Evolutionary conservation across 2,888 invertebrate species (phyloP).

Genomic region (Sussaba pulchella): DNA sequence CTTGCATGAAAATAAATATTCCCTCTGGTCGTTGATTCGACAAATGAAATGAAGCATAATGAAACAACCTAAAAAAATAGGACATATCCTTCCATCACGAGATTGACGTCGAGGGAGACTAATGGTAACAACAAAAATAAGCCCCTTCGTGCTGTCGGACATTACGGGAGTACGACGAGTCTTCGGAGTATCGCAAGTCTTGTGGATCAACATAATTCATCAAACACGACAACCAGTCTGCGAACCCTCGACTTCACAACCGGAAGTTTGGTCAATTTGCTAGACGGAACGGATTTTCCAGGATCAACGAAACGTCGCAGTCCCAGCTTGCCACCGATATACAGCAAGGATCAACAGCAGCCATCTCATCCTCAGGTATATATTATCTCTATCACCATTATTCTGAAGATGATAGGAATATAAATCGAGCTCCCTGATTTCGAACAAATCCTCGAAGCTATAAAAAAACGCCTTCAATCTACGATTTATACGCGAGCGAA

Average conservation of each 20-base stretch:
- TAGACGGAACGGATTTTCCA: conserved; percentile 85
- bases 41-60: no score
- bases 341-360: conserved; percentile 83
- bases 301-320: conserved; percentile 86
- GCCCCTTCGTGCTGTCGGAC: conserved; percentile 73
- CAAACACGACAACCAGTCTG: conserved; percentile 70
- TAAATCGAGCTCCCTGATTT: no score
- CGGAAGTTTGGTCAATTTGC: conserved; percentile 82
- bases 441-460: no score
- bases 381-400: no score
- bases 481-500: no score
- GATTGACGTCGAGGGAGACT: conserved; percentile 74
- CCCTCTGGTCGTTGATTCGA: no score
- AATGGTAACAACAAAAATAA: conserved; percentile 71
- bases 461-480: no score
- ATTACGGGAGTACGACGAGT: conserved; percentile 78
- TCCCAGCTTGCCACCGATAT: conserved; percentile 89
- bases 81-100: conserved; percentile 65
- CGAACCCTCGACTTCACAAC: conserved; percentile 74
- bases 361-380: conserved; percentile 72
- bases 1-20: no score
- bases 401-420: no score
- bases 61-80: conserved; percentile 20
- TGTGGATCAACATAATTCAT: conserved; percentile 70
- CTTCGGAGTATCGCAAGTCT: conserved; percentile 75